Evolutionary conservation across 2,113 vertebrate species (phyloP).

Genomic region (Polypterus senegalus): DNA sequence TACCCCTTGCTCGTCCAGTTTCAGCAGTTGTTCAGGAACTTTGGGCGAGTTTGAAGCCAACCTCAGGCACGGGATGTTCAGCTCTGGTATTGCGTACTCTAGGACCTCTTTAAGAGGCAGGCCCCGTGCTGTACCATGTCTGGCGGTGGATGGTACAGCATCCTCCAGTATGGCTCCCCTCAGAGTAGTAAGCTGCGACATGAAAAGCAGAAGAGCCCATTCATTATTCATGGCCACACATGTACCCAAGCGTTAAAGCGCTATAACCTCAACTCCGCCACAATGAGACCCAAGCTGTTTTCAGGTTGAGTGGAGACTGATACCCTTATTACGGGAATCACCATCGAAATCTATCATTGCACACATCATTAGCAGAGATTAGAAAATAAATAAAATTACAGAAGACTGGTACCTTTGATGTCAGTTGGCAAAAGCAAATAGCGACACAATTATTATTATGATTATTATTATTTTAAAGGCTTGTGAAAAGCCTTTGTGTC

Average conservation of each 20-base stretch:
- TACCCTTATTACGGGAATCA: too few species aligned
- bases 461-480: too few species aligned
- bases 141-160: conserved; percentile 80
- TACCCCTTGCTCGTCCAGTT: conserved; percentile 93
- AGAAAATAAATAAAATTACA: too few species aligned
- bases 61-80: conserved; percentile 78
- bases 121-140: conserved; percentile 81
- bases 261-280: too few species aligned
- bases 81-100: conserved; percentile 85
- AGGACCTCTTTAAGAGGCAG: conserved; percentile 90
- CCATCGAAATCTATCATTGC: too few species aligned
- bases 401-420: too few species aligned
- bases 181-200: conserved; percentile 72
- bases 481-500: too few species aligned
- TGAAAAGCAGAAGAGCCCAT: neutral
- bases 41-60: conserved; percentile 77
- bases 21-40: conserved; percentile 84
- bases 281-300: too few species aligned
- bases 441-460: too few species aligned
- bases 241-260: neutral
- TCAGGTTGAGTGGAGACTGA: too few species aligned
- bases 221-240: conserved; percentile 9
- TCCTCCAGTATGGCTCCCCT: conserved; percentile 92
- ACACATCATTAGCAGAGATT: too few species aligned
- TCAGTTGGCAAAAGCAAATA: too few species aligned